Evolutionary conservation across 2,113 vertebrate species (phyloP).

Genomic region (Megaleporinus macrocephalus): DNA sequence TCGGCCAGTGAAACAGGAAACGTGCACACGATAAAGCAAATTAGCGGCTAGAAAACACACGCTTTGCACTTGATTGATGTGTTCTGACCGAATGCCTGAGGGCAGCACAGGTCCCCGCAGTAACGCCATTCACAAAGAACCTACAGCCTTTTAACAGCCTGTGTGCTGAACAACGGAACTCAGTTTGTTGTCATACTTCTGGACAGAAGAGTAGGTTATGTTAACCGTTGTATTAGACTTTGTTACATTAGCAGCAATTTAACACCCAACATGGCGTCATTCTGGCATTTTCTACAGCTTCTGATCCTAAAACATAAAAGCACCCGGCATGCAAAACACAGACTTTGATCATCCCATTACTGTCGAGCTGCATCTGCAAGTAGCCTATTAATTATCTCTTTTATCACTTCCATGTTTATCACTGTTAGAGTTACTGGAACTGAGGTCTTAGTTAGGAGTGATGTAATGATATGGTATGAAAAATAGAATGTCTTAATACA

Average conservation of each 20-base stretch:
- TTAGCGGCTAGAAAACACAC: slow-evolving; percentile 32
- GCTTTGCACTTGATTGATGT: slow-evolving; percentile 33
- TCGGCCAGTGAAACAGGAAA: slow-evolving; percentile 38
- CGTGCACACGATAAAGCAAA: slow-evolving; percentile 39
- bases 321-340: slow-evolving; percentile 5
- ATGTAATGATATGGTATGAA: no score
- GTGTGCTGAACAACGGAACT: not conserved
- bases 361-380: no score
- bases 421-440: no score
- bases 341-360: not conserved
- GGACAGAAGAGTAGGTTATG: not conserved
- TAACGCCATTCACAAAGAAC: slow-evolving; percentile 12
- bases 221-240: not conserved
- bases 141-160: not conserved
- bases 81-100: slow-evolving; percentile 31
- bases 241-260: not conserved
- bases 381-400: no score
- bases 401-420: no score
- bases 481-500: no score
- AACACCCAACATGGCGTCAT: not conserved
- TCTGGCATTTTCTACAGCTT: slow-evolving; percentile 5
- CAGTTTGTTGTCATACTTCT: not conserved
- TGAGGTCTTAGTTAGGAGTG: no score
- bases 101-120: slow-evolving; percentile 4
- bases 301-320: slow-evolving; percentile 19